A percentile compares a stretch with the other conserved stretches of the same genome.
These are phyloP conservation scores for Vidua macroura DNA, from an alignment of 2,113 vertebrate species.

Conservation along the genomic window DNA sequence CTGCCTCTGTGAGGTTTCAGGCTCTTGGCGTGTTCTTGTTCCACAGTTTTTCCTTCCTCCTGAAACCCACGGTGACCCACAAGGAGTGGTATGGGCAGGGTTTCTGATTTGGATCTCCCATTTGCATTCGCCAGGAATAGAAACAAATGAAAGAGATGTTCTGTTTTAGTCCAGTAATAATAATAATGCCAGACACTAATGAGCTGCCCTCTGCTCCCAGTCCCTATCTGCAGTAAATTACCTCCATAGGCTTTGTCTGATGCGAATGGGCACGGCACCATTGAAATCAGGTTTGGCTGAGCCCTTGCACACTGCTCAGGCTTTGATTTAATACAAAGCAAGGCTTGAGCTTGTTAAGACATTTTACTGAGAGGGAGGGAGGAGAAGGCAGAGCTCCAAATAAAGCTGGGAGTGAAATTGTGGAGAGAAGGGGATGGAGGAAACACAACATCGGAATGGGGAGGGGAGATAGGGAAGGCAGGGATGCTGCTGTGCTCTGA, in stretches of 20 bases:
- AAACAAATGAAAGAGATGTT: not conserved
- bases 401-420: not conserved
- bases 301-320: not conserved
- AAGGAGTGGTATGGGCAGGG: not conserved
- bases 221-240: conserved; percentile 47
- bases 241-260: conserved; percentile 2
- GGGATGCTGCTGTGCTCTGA: fast-evolving
- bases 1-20: conserved; percentile 45
- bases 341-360: conserved; percentile 1
- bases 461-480: not conserved
- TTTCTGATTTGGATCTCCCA: not conserved
- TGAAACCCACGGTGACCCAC: not conserved
- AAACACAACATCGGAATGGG: fast-evolving
- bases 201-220: conserved; percentile 27
- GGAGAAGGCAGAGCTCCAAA: not conserved
- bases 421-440: not conserved
- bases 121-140: not conserved
- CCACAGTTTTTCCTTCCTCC: not conserved
- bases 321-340: conserved; percentile 6
- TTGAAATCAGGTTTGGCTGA: conserved; percentile 1
- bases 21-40: not conserved
- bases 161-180: conserved; percentile 23
- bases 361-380: not conserved
- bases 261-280: not conserved
- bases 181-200: conserved; percentile 41